Evolutionary conservation across 2,797 vertebrate genomes (phyloP).

Genomic region (Megalops cyprinoides): DNA sequence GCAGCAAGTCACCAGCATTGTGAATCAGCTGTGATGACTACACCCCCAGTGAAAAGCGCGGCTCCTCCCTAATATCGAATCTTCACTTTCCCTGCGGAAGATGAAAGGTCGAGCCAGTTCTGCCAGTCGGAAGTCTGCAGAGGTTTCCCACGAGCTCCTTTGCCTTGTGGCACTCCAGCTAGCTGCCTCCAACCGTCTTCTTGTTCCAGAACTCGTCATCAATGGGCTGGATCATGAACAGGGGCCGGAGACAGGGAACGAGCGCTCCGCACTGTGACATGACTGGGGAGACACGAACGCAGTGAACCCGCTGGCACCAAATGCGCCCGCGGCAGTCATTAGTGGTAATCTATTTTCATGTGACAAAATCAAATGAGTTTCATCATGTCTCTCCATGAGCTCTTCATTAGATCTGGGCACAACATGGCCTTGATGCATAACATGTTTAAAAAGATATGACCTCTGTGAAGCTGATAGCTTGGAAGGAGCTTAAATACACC

Average conservation of each 20-base stretch:
- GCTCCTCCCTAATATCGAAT: constrained; percentile 50
- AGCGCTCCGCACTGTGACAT: background rate
- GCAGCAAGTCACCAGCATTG: no score
- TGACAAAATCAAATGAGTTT: constrained; percentile 2
- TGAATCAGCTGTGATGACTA: background rate
- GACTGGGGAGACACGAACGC: background rate
- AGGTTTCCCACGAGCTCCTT: constrained; percentile 49
- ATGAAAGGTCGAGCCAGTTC: constrained; percentile 52
- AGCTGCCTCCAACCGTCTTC: constrained; percentile 21
- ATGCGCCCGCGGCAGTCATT: constrained; percentile 28
- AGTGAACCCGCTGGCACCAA: background rate
- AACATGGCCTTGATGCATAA: background rate
- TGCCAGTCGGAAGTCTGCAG: constrained; percentile 48
- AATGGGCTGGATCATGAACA: no score
- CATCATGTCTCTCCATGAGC: background rate
- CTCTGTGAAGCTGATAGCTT: no score
- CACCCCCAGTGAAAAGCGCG: background rate
- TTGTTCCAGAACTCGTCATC: constrained; percentile 49
- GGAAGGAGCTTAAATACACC: no score
- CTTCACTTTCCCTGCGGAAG: constrained; percentile 36
- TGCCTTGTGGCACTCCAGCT: constrained; percentile 43
- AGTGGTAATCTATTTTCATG: constrained; percentile 33
- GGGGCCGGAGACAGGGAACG: background rate
- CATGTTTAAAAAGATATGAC: background rate
- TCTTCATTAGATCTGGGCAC: constrained; percentile 13